These are phyloP conservation scores for Caerostris darwini DNA, from an alignment of 1,140 invertebrate genomes.

Conservation along the genomic window DNA sequence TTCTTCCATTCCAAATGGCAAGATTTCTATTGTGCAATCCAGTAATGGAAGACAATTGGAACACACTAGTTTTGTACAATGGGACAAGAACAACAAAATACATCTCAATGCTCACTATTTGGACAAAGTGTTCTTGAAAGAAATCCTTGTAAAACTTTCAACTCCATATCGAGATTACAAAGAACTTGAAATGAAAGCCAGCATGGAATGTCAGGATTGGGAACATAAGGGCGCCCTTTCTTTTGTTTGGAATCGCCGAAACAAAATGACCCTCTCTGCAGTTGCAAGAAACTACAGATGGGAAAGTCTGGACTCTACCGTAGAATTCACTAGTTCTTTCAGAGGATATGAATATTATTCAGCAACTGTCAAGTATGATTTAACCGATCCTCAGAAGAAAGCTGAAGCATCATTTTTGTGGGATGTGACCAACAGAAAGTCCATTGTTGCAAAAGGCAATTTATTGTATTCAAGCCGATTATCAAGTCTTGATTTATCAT, in stretches of 20 bases:
- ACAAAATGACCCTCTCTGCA: constrained; percentile 53
- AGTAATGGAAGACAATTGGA: constrained; percentile 33
- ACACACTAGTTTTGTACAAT: constrained; percentile 49
- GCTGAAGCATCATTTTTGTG: constrained; percentile 48
- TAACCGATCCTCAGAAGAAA: constrained; percentile 29
- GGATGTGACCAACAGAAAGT: constrained; percentile 58
- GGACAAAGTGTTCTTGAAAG: constrained; percentile 48
- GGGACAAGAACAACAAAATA: constrained; percentile 67
- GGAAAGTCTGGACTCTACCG: constrained; percentile 24
- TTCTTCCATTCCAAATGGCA: background rate
- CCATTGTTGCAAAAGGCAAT: constrained; percentile 47
- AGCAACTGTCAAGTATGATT: constrained; percentile 51
- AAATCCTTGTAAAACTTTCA: constrained; percentile 42
- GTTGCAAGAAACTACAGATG: constrained; percentile 23
- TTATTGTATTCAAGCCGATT: background rate
- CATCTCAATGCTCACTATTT: constrained; percentile 47
- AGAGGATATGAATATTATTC: constrained; percentile 63
- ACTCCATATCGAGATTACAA: constrained; percentile 46
- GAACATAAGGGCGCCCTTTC: constrained; percentile 50
- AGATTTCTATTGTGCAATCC: constrained; percentile 44
- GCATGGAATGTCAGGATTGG: constrained; percentile 11
- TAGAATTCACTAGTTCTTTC: constrained; percentile 62
- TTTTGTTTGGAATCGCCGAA: constrained; percentile 49
- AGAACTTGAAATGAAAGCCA: constrained; percentile 50
- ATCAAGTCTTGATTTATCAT: background rate